Evolutionary conservation across 2,797 vertebrate species (phyloP).

Genomic region (Aratinga solstitialis): DNA sequence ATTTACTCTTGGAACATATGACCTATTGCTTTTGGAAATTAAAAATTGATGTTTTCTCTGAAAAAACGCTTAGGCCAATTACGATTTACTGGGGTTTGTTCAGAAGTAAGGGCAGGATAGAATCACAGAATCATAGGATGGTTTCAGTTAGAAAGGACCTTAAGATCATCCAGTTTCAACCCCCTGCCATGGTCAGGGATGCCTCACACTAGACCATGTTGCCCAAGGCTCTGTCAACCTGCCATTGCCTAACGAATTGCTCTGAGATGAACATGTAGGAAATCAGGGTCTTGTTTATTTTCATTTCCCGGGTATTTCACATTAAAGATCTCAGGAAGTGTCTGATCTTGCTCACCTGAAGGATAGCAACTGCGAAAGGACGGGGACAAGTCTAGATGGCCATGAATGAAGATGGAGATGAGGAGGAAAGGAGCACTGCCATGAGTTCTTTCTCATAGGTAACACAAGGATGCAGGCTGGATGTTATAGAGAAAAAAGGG

Average conservation of each 20-base stretch:
- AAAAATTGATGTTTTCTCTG: background rate
- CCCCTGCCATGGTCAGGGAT: background rate
- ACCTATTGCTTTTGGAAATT: background rate
- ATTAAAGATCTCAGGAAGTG: background rate
- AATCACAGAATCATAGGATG: background rate
- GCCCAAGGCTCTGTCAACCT: background rate
- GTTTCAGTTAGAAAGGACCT: background rate
- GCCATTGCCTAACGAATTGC: fast-evolving
- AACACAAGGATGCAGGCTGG: background rate
- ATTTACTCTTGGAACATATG: background rate
- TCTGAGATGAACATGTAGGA: background rate
- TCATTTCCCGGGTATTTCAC: background rate
- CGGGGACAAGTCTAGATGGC: background rate
- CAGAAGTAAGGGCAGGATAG: background rate
- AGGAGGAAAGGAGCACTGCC: background rate
- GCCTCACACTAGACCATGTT: background rate
- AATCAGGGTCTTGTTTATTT: background rate
- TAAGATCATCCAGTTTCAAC: background rate
- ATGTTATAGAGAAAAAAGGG: background rate
- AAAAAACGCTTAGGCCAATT: background rate
- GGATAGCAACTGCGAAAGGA: background rate
- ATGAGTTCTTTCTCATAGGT: background rate
- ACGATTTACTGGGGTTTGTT: background rate
- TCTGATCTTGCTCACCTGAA: fast-evolving
- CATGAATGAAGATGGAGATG: background rate